phyloP scores from a whole-genome alignment of 1,140 invertebrate genomes.

The Conopomorpha cramerella region DNA sequence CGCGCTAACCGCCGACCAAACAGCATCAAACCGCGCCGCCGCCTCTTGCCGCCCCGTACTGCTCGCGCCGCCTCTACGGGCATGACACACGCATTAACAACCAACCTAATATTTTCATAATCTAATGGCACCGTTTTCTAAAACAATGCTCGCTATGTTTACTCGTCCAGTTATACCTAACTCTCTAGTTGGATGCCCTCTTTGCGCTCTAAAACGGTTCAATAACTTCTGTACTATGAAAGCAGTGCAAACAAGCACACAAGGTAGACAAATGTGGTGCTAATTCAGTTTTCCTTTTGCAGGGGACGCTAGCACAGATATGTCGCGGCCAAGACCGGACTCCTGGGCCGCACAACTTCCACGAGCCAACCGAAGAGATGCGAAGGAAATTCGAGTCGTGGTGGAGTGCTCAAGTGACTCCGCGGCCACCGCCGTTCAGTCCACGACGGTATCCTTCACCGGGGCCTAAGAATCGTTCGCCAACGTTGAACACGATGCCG shows the following conservation, averaged over 20 bases:
- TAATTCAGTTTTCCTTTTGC: constrained; percentile 34
- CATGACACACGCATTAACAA: constrained; percentile 59
- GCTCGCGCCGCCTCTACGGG: constrained; percentile 25
- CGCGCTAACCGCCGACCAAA: constrained; percentile 45
- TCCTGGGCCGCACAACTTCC: constrained; percentile 54
- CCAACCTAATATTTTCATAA: constrained; percentile 60
- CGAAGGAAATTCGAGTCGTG: constrained; percentile 78
- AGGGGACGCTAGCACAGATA: constrained; percentile 78
- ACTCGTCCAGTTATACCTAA: constrained; percentile 48
- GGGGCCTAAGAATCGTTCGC: constrained; percentile 52
- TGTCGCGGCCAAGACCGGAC: constrained; percentile 68
- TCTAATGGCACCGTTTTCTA: constrained; percentile 59
- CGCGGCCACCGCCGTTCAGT: constrained; percentile 63
- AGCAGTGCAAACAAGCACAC: no score
- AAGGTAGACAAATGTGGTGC: constrained; percentile 6
- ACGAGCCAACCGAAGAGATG: constrained; percentile 75
- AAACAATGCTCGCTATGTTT: constrained; percentile 53
- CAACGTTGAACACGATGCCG: constrained; percentile 40
- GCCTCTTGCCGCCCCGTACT: no score
- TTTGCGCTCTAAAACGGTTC: constrained; percentile 13
- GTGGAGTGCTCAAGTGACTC: constrained; percentile 69
- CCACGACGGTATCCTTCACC: constrained; percentile 61
- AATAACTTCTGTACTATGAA: neutral
- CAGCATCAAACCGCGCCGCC: constrained; percentile 13
- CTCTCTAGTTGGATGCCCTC: constrained; percentile 55